Evolutionary conservation across 2,797 vertebrate genomes (phyloP).

Genomic region (Oophaga sylvatica): DNA sequence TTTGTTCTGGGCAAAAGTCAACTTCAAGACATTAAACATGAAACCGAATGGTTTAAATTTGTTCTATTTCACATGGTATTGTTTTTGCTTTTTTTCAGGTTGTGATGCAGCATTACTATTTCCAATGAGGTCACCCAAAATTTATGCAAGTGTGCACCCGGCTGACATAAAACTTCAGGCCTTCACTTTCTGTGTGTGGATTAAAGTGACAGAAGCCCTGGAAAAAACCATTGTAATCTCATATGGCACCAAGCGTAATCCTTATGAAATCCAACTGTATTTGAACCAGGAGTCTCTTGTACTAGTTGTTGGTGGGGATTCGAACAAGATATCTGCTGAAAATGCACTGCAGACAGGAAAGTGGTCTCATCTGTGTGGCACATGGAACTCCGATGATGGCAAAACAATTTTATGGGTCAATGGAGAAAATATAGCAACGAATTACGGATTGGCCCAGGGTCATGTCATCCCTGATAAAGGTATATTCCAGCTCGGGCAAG

Average conservation of each 20-base stretch:
- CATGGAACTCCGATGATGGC: slow-evolving; percentile 86
- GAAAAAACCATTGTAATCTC: slow-evolving; percentile 91
- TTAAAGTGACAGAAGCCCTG: slow-evolving; percentile 80
- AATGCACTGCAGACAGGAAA: slow-evolving; percentile 67
- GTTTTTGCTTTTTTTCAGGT: slow-evolving; percentile 71
- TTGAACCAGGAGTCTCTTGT: slow-evolving; percentile 74
- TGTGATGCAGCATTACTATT: slow-evolving; percentile 90
- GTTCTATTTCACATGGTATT: background rate
- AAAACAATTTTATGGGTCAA: slow-evolving; percentile 79
- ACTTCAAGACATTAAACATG: background rate
- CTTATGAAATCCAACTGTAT: slow-evolving; percentile 89
- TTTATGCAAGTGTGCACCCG: slow-evolving; percentile 82
- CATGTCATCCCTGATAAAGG: slow-evolving; percentile 81
- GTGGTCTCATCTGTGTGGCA: slow-evolving; percentile 87
- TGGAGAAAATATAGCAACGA: slow-evolving; percentile 71
- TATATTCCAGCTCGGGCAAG: slow-evolving; percentile 88
- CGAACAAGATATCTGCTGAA: slow-evolving; percentile 75
- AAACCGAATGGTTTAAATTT: background rate
- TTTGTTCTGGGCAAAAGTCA: background rate
- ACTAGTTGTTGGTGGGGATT: slow-evolving; percentile 79
- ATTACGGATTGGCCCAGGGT: slow-evolving; percentile 73
- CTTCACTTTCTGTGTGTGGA: slow-evolving; percentile 90
- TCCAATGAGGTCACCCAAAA: slow-evolving; percentile 91
- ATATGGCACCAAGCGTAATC: slow-evolving; percentile 86
- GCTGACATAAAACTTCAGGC: slow-evolving; percentile 74